Percentiles rank a stretch among this genome's conserved stretches.
Evolutionary conservation across 2,113 vertebrate species (phyloP).

Genomic region (Rhabdornis inornatus): DNA sequence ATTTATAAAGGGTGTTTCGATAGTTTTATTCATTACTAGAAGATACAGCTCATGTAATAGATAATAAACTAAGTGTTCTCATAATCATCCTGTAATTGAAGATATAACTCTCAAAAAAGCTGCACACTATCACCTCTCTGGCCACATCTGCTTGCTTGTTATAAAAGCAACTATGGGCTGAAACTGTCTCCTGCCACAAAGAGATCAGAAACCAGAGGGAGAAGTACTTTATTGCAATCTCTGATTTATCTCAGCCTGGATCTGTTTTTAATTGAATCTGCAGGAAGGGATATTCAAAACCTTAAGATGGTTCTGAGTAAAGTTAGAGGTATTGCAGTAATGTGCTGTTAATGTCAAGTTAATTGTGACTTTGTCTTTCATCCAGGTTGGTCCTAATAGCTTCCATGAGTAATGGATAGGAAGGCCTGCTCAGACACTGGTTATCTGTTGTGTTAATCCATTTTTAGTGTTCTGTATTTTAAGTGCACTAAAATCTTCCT

Average conservation of each 20-base stretch:
- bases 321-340: not conserved
- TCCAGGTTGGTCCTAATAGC: not conserved
- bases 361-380: not conserved
- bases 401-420: not conserved
- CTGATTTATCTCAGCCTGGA: not conserved
- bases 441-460: not conserved
- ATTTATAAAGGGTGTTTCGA: not conserved
- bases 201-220: not conserved
- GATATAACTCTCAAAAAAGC: not conserved
- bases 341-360: not conserved
- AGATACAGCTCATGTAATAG: not conserved
- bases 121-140: not conserved
- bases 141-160: not conserved
- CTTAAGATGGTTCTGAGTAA: not conserved
- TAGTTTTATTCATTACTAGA: not conserved
- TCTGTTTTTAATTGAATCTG: not conserved
- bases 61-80: not conserved
- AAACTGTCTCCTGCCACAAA: too few relatives aligned
- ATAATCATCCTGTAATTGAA: not conserved
- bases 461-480: not conserved
- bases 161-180: not conserved
- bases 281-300: not conserved
- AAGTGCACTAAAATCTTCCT: not conserved
- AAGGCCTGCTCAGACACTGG: not conserved
- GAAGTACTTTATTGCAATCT: not conserved